These are phyloP conservation scores for Drepana falcataria DNA, from an alignment of 2,888 invertebrate species.

Conservation along the genomic window DNA sequence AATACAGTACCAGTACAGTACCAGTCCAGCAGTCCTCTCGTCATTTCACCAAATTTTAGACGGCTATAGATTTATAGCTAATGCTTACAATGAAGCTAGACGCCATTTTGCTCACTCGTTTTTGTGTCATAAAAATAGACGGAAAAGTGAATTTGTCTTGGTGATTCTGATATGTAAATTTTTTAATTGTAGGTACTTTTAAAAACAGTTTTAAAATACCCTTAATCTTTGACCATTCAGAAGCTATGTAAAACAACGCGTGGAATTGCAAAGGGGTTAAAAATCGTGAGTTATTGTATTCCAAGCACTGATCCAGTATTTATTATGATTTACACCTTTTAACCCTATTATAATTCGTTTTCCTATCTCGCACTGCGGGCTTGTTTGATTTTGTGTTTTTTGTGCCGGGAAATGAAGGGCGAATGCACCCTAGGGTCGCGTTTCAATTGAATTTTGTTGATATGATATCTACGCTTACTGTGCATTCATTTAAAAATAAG, in stretches of 20 bases:
- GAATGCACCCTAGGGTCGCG: not conserved
- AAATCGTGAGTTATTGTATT: conserved; percentile 61
- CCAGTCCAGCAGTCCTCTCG: no score
- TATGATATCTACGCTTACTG: not conserved
- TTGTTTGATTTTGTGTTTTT: not conserved
- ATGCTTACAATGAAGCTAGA: no score
- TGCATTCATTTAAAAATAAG: no score
- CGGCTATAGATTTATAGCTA: no score
- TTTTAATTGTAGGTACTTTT: no score
- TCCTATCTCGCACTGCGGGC: conserved; percentile 1
- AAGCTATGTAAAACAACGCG: conserved; percentile 25
- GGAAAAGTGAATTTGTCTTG: no score
- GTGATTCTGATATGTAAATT: no score
- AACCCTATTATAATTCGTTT: conserved; percentile 32
- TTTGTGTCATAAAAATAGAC: no score
- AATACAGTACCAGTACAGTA: no score
- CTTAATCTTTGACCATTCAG: conserved; percentile 24
- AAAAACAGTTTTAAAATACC: conserved; percentile 4
- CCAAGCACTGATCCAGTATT: conserved; percentile 40
- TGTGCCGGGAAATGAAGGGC: not conserved
- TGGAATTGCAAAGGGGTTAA: conserved; percentile 44
- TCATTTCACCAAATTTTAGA: no score
- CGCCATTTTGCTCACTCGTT: no score
- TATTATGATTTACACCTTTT: conserved; percentile 59
- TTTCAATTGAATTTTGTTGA: not conserved